Conservation (phyloP, 2,888 invertebrate genomes). For the Tridacna crocea region DNA sequence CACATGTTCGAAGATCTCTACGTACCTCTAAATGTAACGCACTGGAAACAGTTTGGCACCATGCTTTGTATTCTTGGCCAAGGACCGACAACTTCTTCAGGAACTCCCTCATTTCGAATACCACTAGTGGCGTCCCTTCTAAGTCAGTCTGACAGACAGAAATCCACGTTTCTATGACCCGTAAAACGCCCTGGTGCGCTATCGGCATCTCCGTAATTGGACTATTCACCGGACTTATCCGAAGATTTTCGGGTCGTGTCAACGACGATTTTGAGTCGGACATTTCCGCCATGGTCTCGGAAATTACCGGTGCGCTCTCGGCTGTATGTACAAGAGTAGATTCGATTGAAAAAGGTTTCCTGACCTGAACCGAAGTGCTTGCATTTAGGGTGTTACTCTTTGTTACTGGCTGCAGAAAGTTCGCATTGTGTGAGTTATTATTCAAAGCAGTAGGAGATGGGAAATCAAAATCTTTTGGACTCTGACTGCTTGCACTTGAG, state of each 20-base stretch:
- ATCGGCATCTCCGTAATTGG: conserved; percentile 78
- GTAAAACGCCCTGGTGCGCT: conserved; percentile 80
- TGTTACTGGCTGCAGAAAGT: conserved; percentile 53
- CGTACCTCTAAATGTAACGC: conserved; percentile 80
- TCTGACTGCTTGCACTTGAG: conserved; percentile 76
- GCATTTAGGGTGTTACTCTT: conserved; percentile 17
- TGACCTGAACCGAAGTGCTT: neutral
- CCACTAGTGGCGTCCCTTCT: conserved; percentile 81
- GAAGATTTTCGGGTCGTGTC: conserved; percentile 35
- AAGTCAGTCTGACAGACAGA: conserved; percentile 79
- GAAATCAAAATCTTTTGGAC: conserved; percentile 77
- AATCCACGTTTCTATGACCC: conserved; percentile 83
- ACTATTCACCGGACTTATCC: conserved; percentile 59
- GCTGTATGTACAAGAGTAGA: neutral
- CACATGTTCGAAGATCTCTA: too few species aligned
- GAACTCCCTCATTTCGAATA: conserved; percentile 86
- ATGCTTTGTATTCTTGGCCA: conserved; percentile 86
- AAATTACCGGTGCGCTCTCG: neutral
- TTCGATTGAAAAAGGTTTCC: conserved; percentile 1
- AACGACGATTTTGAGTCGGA: conserved; percentile 49
- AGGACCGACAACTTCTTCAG: conserved; percentile 85
- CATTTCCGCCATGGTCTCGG: conserved; percentile 23
- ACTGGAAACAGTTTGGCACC: conserved; percentile 83
- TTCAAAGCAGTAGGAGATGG: conserved; percentile 58
- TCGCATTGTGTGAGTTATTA: conserved; percentile 17